Base-by-base conservation (phyloP, 2,888 invertebrate species). In the Prostheceraeus crozeri region DNA sequence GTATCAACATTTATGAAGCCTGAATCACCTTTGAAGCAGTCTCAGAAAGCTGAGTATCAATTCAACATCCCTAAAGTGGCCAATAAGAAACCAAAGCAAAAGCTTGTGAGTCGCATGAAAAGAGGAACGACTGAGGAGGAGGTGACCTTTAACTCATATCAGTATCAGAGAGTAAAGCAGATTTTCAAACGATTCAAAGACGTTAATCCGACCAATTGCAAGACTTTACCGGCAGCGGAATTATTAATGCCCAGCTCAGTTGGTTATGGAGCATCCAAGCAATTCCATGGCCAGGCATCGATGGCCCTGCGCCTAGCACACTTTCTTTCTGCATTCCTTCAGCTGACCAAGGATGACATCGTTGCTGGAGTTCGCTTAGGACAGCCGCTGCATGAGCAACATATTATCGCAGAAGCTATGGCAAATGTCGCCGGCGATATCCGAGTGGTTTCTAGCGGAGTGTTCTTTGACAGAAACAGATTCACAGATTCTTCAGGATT, bases 231-330 rank as follows among this genome's bases (percentile, higher is more conserved):
- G 1, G 21, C 28, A 25, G 61, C 61, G 8, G 84, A 89, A 69
- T 77, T 91, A 36, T 76, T 80, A 61, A 77, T 93, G 35, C 86
- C 85, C 54, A 93, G 93, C 0, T 91, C 93, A 73, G 83, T 89
- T 48, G 84, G 84, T 33, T 89, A 79, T 71, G 91, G 90, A 0
- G 85, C 86, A 0, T 84, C 88, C 67, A 84, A 86, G 63, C 90
- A 88, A 74, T 89, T 89, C 70, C 53, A 61, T 71, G 90, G 90
- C 71, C 90, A 96, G 79, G 94, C 93, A 0, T 86, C 89, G 75
- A 90, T 90, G 85, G 96, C 94, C 1, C 81, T 91, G n/a, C 82
- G 94, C 48, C 79, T 94, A 55, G 87, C 94, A 0, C 93, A 96
- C 76, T 96, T 96, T 74, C 85, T 94, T 66, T 90, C 90, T 72